Evolutionary conservation across 1,140 invertebrate genomes (phyloP).

Genomic region (Bradysia coprophila): DNA sequence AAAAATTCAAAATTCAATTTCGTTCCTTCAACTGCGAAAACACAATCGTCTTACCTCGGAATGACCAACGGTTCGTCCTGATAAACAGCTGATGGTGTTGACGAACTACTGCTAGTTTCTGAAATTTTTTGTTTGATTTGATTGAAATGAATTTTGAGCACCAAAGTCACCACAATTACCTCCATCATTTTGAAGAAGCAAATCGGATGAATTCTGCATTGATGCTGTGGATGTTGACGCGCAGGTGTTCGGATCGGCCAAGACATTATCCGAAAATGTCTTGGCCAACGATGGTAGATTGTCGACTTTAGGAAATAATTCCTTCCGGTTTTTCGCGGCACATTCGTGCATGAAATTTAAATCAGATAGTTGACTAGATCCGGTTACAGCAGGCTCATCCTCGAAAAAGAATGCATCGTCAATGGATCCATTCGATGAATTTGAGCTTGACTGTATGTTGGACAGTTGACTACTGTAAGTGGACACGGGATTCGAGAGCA

Average conservation of each 20-base stretch:
- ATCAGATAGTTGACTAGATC: neutral
- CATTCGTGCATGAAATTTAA: no score
- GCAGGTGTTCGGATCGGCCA: neutral
- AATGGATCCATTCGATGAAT: conserved; percentile 1
- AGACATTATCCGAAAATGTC: neutral
- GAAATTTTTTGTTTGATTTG: no score
- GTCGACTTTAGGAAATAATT: neutral
- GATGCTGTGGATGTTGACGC: neutral
- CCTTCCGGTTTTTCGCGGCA: neutral
- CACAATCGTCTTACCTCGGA: neutral
- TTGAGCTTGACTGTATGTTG: neutral
- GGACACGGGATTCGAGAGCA: conserved; percentile 21
- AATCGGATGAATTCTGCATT: no score
- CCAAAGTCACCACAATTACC: no score
- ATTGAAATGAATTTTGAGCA: no score
- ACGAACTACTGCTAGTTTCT: neutral
- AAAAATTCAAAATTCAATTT: neutral
- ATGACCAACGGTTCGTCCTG: neutral
- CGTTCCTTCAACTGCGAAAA: neutral
- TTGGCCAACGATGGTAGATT: neutral
- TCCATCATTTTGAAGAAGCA: no score
- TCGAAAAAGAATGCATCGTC: neutral
- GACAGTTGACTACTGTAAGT: conserved; percentile 18
- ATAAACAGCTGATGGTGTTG: neutral
- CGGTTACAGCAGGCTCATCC: neutral